Conservation (phyloP, 2,888 invertebrate genomes). For the Cetonia aurata region DNA sequence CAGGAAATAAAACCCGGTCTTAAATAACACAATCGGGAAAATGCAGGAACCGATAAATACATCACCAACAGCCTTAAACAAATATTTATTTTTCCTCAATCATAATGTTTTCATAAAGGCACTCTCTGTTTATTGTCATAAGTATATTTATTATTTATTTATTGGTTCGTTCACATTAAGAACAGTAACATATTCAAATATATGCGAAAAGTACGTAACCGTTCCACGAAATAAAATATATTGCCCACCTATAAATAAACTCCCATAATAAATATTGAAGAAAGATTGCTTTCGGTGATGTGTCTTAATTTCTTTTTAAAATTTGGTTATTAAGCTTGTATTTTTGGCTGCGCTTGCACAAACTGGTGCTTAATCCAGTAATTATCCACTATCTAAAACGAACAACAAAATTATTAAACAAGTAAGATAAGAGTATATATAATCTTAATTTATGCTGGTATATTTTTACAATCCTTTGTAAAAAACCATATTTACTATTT, state of each 20-base stretch:
- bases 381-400: too few species aligned
- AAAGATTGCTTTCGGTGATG: background rate
- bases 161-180: slow-evolving; percentile 28
- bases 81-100: slow-evolving; percentile 38
- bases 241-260: slow-evolving; percentile 22
- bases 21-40: slow-evolving; percentile 26
- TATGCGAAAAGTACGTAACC: slow-evolving; percentile 8
- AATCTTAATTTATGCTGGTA: too few species aligned
- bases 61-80: slow-evolving; percentile 11
- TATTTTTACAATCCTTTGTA: too few species aligned
- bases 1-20: slow-evolving; percentile 21
- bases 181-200: slow-evolving; percentile 23
- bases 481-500: too few species aligned
- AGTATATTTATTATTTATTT: slow-evolving; percentile 41
- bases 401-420: too few species aligned
- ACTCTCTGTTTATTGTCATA: slow-evolving; percentile 37
- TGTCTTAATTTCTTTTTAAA: too few species aligned
- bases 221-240: slow-evolving; percentile 25
- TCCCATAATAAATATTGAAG: slow-evolving; percentile 11
- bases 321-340: too few species aligned
- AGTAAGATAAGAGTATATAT: too few species aligned
- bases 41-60: slow-evolving; percentile 33
- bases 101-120: slow-evolving; percentile 39
- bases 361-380: background rate
- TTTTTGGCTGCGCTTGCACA: too few species aligned